Base-by-base conservation (phyloP, 2,888 invertebrate species). In the Seira sanloemensis region DNA sequence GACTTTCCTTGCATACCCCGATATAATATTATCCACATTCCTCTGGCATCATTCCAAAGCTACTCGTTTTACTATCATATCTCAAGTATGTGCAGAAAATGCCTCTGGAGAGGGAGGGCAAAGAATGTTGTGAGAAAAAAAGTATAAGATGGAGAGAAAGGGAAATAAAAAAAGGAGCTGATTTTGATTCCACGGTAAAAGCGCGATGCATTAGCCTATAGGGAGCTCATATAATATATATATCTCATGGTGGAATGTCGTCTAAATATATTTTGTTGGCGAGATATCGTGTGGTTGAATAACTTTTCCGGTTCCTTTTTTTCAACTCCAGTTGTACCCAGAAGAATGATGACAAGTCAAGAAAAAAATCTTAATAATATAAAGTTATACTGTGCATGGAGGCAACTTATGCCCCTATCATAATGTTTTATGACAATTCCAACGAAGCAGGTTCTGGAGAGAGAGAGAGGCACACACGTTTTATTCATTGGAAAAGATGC, bases 1-100 rank as follows among this genome's bases (percentile, higher is more conserved):
- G 58, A 37, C 54, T 75, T 21, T 5, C 73, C 58, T 18, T 50
- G 24, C 80, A 81, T 80, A 68, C 75, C 76, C n/a, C n/a, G n/a
- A n/a, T n/a, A n/a, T 76, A 76, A 76, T 82, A 82, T 75, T 82
- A 82, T 76, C 75, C 81, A 82, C 81, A 82, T 82, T 82, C 81
- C 81, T 76, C 71, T 82, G 81, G 81, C 76, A 82, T 76, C 66
- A 62, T 84, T 84, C 84, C 84, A 84, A 84, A 84, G 84, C 76
- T 69, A 80, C 79, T 84, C n/a, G n/a, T n/a, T n/a, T n/a, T n/a
- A 37, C 27, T 69, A 74, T 66, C 73, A 74, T n/a, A n/a, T 77
- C 78, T 83, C 78, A 78, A 83, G 83, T 83, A 81, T 80, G 79
- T 78, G 71, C 46, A 79, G 74, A 79, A 79, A 81, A 81, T 81